Evolutionary conservation across 1,140 invertebrate species (phyloP), one percentile per base, ranked within the genome.

Genomic region (Panagrolaimus sp.): DNA sequence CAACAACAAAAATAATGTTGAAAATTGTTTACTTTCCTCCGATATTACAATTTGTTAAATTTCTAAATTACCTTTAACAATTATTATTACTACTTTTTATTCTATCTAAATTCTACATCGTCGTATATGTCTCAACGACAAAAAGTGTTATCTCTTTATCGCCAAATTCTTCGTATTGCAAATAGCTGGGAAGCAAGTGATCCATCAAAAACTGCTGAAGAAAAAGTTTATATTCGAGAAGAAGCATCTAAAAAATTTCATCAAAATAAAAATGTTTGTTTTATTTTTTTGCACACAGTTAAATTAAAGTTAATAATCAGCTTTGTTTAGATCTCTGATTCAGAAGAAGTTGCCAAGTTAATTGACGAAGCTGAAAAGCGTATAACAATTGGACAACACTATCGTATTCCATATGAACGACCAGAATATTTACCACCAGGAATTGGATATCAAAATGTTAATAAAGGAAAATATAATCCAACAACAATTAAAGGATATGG

Each of bases 381-480:
- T 13, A 25, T 76, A 16, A 42, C 13, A 43, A 57, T 74, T 38
- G 66, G 38, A 9, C 11, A 25, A 25, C 73, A 74, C 38, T 74
- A 73, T 48, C 20, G 63, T 20, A 68, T 68, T 16, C 72, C 72
- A 5, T 73, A 74, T 42, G 61, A 68, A 31, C 43, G 72, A 20
- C 72, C 66, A 13, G 38, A 23, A 31, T 73, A 73, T 65, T 74
- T 73, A 61, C 72, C 65, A 9, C 72, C 69, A 0, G 9, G 23
- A 25, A 63, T 72, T 51, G 53, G 61, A 9, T 73, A 64, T 27
- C 20, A 11, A 20, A 20, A 57, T 25, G 51, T 57, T n/a, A 14
- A 57, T 27, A 57, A 57, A 57, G 51, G 51, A 57, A 57, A 57
- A 57, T 25, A 20, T 57, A 27, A 25, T 27, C 51, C 5, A 27